Evolutionary conservation across 2,113 vertebrate species (phyloP).

Genomic region (Xenopus laevis): DNA sequence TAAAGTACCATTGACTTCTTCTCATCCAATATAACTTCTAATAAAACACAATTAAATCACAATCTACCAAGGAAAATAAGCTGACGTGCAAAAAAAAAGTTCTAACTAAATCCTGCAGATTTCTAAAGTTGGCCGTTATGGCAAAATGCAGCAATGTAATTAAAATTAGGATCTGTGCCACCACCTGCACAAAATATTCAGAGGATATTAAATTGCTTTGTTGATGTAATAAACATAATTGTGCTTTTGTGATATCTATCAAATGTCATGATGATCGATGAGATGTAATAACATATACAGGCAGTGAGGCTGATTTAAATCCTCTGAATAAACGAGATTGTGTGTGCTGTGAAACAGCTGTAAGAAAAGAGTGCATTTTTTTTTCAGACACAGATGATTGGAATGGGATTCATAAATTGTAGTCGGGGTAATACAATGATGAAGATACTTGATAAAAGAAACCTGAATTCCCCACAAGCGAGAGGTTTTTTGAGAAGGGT

Average conservation of each 20-base stretch:
- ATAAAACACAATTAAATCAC: too few relatives aligned
- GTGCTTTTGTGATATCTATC: slow-evolving; percentile 49
- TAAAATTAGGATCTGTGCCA: not conserved
- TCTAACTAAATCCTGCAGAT: too few relatives aligned
- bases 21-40: too few relatives aligned
- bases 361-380: slow-evolving; percentile 24
- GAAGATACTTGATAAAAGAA: too few relatives aligned
- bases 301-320: slow-evolving; percentile 38
- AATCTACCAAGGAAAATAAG: too few relatives aligned
- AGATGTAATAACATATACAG: slow-evolving; percentile 36
- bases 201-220: slow-evolving; percentile 46
- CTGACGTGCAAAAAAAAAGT: too few relatives aligned
- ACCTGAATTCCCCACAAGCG: too few relatives aligned
- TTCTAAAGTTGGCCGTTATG: too few relatives aligned
- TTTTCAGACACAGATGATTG: not conserved
- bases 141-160: too few relatives aligned
- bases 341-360: slow-evolving; percentile 9
- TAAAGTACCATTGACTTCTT: too few relatives aligned
- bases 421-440: not conserved
- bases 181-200: slow-evolving; percentile 46
- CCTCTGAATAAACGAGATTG: slow-evolving; percentile 18
- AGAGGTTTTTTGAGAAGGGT: too few relatives aligned
- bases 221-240: slow-evolving; percentile 49
- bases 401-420: slow-evolving; percentile 1
- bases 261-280: slow-evolving; percentile 47